Percentiles rank a stretch among this genome's conserved stretches.
Conservation (phyloP, 2,113 vertebrate genomes). For the Nettapus auritus region DNA sequence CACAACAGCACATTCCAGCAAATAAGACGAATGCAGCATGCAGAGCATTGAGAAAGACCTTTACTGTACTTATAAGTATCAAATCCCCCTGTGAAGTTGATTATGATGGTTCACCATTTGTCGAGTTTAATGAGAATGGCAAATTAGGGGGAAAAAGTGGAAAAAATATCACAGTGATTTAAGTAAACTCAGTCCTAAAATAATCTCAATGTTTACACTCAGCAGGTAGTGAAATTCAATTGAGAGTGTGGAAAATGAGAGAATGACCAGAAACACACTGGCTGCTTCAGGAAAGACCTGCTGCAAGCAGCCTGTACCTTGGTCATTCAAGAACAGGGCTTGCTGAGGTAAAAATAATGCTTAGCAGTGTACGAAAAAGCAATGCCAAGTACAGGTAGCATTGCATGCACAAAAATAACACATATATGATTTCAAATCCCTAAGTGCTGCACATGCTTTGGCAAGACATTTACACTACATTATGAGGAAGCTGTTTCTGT, state of each 20-base stretch:
- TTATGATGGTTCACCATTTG: neutral
- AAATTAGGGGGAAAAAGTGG: neutral
- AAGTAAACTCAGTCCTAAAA: neutral
- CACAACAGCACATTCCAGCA: neutral
- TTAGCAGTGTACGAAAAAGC: neutral
- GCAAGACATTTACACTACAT: neutral
- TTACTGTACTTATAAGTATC: neutral
- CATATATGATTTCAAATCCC: neutral
- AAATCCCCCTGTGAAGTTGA: neutral
- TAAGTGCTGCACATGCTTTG: neutral
- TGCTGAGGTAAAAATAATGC: neutral
- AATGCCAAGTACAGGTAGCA: neutral
- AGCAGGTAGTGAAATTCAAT: neutral
- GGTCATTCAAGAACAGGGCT: neutral
- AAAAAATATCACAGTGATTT: neutral
- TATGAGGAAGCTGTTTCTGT: neutral
- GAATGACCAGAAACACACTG: neutral
- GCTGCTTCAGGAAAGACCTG: neutral
- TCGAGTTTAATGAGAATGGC: neutral
- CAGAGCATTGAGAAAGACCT: neutral
- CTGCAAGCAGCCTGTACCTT: neutral
- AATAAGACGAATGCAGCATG: neutral
- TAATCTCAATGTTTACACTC: neutral
- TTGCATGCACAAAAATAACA: neutral
- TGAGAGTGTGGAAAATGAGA: neutral